A percentile compares a stretch with the other conserved stretches of the same genome.
Conservation (phyloP, 1,140 invertebrate species). For the Helicoverpa armigera region DNA sequence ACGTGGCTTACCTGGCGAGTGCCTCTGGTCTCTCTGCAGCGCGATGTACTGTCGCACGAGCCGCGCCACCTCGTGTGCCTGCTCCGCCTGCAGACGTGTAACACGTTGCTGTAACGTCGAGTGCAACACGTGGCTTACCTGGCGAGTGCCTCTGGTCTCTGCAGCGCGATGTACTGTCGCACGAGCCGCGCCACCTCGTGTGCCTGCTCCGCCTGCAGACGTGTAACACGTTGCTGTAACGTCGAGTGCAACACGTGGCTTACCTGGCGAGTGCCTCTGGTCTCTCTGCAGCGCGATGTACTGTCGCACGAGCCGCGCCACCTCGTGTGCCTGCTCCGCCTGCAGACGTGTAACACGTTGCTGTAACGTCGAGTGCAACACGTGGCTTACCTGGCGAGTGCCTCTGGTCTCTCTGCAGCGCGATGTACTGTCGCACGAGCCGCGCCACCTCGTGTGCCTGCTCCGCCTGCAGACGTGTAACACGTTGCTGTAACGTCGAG, state of each 20-base stretch:
- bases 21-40: constrained; percentile 84
- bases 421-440: no score
- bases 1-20: constrained; percentile 52
- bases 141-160: constrained; percentile 74
- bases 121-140: constrained; percentile 41
- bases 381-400: constrained; percentile 55
- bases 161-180: no score
- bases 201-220: no score
- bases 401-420: constrained; percentile 84
- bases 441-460: no score
- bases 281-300: no score
- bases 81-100: no score
- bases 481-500: neutral
- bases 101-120: neutral
- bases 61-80: no score
- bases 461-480: neutral
- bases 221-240: neutral
- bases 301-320: no score
- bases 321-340: neutral
- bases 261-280: constrained; percentile 60
- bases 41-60: no score
- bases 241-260: neutral
- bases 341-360: neutral
- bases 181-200: no score
- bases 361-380: neutral